Evolutionary conservation across 2,888 invertebrate species (phyloP).

Genomic region (Cheilosia vernalis): DNA sequence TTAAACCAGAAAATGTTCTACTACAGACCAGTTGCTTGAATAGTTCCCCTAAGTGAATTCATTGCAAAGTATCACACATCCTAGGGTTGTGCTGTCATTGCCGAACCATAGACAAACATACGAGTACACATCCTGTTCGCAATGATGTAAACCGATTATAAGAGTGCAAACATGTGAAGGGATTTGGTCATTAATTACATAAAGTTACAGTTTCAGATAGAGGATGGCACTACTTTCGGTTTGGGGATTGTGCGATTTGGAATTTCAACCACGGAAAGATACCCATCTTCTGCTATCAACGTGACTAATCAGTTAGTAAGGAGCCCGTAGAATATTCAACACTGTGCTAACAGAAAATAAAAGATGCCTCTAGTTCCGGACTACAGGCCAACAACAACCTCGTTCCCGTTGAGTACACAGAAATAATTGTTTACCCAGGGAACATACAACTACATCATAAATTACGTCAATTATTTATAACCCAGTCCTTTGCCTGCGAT

Average conservation of each 20-base stretch:
- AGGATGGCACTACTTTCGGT: neutral
- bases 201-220: neutral
- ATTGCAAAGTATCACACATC: conserved; percentile 40
- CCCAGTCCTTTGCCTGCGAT: conserved; percentile 5
- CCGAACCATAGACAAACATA: neutral
- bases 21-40: conserved; percentile 50
- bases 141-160: conserved; percentile 22
- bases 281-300: no score
- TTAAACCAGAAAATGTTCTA: conserved; percentile 48
- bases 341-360: no score
- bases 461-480: conserved; percentile 56
- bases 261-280: no score
- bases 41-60: conserved; percentile 49
- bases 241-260: no score
- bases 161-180: conserved; percentile 10
- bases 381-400: neutral
- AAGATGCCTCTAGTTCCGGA: neutral
- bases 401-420: conserved; percentile 10
- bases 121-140: neutral
- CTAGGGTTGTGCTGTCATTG: neutral
- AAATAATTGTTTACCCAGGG: conserved; percentile 29
- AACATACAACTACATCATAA: conserved; percentile 42
- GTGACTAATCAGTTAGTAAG: no score
- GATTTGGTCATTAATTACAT: neutral
- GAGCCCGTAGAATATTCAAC: no score